Evolutionary conservation across 2,888 invertebrate genomes (phyloP), one percentile per base, ranked within the genome.

Genomic region (Galeruca laticollis): DNA sequence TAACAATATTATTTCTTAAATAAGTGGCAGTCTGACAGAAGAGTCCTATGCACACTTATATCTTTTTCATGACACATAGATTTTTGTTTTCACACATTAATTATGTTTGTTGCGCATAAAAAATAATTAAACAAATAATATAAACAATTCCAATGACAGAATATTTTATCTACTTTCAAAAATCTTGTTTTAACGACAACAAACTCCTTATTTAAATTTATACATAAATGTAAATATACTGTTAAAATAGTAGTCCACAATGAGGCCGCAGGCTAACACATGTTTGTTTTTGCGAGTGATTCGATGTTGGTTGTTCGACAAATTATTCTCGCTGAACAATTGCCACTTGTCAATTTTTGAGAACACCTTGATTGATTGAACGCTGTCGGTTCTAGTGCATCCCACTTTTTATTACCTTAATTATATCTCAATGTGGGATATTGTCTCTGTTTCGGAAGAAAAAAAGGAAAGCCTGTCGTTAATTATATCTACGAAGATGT

Each of bases 321-420:
- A 70, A 66, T 70, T 70, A 57, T 66, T 66, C 57, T 60, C 60
- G 57, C 43, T 20, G 60, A 52, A 69, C 65, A 69, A 65, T 69
- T 64, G 64, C 47, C 54, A 66, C 60, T 52, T 69, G 69, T 69
- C 69, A 64, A 64, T 66, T 70, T 67, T 65, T 33, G 59, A 67
- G 66, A 67, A 47, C 60, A 66, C 9, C 0, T 57, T 65, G 65
- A 65, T 65, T 57, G 65, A 65, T 57, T 59, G 65, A 65, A 52
- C 31, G 54, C n/a, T 31, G 54, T 26, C 33, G 6, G 54, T 9
- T 54, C 4, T 54, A 26, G 54, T 31, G 2, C 54, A 54, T 33
- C 54, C 54, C 33, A 54, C 54, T 54, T 54, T 54, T 54, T 33
- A 54, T 54, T 54, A 31, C 26, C 54, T 54, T 54, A 54, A 54